Evolutionary conservation across 1,140 invertebrate genomes (phyloP), one percentile per base, ranked within the genome.

Genomic region (Argopecten irradians): DNA sequence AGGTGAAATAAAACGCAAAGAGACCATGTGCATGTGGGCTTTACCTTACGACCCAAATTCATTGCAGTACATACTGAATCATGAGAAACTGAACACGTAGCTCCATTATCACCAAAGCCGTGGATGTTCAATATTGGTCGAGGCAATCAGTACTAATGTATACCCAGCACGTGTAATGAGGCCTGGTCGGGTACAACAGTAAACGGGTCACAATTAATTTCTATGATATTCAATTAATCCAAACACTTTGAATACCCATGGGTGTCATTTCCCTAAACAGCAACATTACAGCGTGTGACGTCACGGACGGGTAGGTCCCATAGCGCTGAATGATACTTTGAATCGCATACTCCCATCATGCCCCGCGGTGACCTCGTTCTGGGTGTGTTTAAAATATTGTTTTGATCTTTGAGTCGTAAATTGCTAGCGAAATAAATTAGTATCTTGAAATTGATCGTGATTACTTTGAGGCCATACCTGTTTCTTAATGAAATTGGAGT

Each of bases 201-300:
- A 28, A 71, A 71, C 55, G 28, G 55, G 55, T 71, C 55, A 71
- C 55, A 71, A 71, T 71, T 71, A 71, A 71, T 71, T 71, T 71
- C 55, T 71, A 71, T 71, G 55, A 71, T 71, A 71, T 71, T 71
- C 55, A 71, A 71, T 71, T 71, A 71, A 71, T 71, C 55, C n/a
- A 16, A 71, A 71, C 55, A 71, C 55, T 71, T 71, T 71, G 55
- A 28, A 71, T 71, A 28, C 55, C 16, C 55, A 3, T 5, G 16
- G 55, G 55, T 71, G 55, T 71, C 22, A 28, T 71, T 71, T 71
- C n/a, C 5, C n/a, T 28, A 71, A 71, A 71, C 22, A 28, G 55
- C 55, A 71, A 71, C 55, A 71, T 71, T 71, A 71, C 1, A 71
- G 55, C 55, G 22, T 28, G n/a, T 71, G 55, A 71, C 55, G 55